A percentile compares a stretch with the other conserved stretches of the same genome.
Conservation (phyloP, 1,140 invertebrate genomes). For the Hylaeus volcanicus region DNA sequence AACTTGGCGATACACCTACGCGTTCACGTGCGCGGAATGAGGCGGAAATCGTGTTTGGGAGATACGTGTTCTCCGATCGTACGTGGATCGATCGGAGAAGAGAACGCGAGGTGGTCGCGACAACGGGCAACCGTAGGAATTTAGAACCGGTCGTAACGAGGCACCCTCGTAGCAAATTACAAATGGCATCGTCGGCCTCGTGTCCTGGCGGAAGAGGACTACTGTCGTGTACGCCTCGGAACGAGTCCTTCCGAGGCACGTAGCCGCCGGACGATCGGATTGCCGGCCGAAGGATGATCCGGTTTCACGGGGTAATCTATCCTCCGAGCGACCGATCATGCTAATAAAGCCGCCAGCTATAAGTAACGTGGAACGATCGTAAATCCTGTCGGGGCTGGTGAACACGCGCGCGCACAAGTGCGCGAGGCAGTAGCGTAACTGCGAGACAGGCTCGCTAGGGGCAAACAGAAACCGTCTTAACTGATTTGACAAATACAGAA, state of each 20-base stretch:
- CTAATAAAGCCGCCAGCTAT: constrained; percentile 59
- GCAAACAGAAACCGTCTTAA: background rate
- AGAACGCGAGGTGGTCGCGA: background rate
- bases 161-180: constrained; percentile 55
- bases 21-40: no score
- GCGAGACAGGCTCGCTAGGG: background rate
- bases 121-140: constrained; percentile 28
- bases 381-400: constrained; percentile 50
- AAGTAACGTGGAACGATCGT: constrained; percentile 61
- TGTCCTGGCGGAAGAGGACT: constrained; percentile 37
- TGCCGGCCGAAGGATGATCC: constrained; percentile 47
- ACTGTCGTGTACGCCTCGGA: constrained; percentile 19
- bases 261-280: constrained; percentile 42
- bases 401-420: constrained; percentile 37
- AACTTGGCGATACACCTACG: no score
- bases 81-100: background rate
- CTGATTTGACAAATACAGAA: constrained; percentile 31
- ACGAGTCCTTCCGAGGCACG: constrained; percentile 30
- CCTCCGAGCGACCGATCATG: constrained; percentile 56
- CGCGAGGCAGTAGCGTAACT: constrained; percentile 17
- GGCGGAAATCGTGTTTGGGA: no score
- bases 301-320: constrained; percentile 58
- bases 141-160: constrained; percentile 50
- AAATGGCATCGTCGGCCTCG: constrained; percentile 39
- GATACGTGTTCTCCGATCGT: no score